Evolutionary conservation across 1,140 invertebrate species (phyloP).

Genomic region (Neotoxoptera formosana): DNA sequence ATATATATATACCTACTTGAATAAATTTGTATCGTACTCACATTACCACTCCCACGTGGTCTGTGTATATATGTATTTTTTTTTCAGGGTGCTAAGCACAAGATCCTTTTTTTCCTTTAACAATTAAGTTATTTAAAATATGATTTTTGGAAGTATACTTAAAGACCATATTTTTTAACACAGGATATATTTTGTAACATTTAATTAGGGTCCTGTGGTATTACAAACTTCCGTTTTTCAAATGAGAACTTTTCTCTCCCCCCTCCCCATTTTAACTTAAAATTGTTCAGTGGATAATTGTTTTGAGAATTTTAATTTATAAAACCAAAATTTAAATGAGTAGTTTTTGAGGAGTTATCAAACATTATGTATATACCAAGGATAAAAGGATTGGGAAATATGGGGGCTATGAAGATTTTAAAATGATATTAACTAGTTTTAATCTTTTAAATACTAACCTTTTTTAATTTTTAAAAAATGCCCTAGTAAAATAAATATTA

Average conservation of each 20-base stretch:
- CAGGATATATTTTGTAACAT: not conserved
- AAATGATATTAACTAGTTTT: no score
- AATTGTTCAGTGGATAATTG: no score
- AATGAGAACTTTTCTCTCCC: not conserved
- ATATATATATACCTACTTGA: not conserved
- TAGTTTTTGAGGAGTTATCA: not conserved
- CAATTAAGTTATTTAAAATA: not conserved
- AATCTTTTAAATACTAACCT: no score
- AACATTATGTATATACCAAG: not conserved
- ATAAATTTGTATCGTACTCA: not conserved
- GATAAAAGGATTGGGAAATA: no score
- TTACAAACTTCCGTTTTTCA: no score
- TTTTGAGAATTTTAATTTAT: not conserved
- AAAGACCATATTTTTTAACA: not conserved
- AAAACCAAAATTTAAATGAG: not conserved
- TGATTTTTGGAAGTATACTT: not conserved
- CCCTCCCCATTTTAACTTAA: no score
- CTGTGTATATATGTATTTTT: not conserved
- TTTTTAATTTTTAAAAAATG: no score
- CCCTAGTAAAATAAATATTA: no score
- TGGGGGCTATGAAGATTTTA: no score
- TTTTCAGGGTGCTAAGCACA: no score
- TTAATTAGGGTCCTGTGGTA: no score
- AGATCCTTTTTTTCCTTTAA: not conserved
- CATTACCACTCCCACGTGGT: not conserved